Evolutionary conservation across 1,140 invertebrate species (phyloP), one percentile per base, ranked within the genome.

Genomic region (Drosophila bipectinata): DNA sequence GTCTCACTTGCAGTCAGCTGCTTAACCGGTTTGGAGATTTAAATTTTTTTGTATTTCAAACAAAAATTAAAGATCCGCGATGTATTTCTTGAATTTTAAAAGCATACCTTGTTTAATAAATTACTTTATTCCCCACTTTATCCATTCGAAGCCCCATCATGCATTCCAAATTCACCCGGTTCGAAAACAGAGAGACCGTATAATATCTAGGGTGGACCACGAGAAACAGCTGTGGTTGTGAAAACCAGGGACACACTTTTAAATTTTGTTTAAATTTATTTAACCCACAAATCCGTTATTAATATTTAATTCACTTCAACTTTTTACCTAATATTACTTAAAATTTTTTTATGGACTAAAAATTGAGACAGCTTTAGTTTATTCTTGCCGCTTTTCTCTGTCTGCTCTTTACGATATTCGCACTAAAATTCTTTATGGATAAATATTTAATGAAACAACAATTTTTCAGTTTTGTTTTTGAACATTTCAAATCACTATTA

Each of bases 181-280:
- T 37, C 34, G 12, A 0, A 12, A 37, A 12, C 3, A 12, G 10
- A 37, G 34, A 37, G 32, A 34, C 4, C 9, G 67, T 18, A 21
- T 8, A 7, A 3, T 15, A 14, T 39, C 44, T 64, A 69, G 66
- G 63, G 63, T 15, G 39, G 32, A 12, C 14, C 8, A 2, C 10
- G 18, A 15, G 4, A 26, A 67, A 52, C 63, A 67, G 63, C 63
- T 67, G 63, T 64, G 47, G 10, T 9, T 9, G 24, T 14, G 41
- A 9, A 28, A 18, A 51, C 57, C 49, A 72, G 66, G 71, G 71
- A 8, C 18, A 3, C 51, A 72, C 56, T 55, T 72, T 51, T 4
- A 41, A 64, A 44, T 73, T 55, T 73, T 55, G 7, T 55, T 72
- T 73, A 74, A 64, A 57, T 26, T 55, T 47, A 52, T 37, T n/a